phyloP scores from a whole-genome alignment of 2,888 invertebrate genomes.

The Apamea sordens region DNA sequence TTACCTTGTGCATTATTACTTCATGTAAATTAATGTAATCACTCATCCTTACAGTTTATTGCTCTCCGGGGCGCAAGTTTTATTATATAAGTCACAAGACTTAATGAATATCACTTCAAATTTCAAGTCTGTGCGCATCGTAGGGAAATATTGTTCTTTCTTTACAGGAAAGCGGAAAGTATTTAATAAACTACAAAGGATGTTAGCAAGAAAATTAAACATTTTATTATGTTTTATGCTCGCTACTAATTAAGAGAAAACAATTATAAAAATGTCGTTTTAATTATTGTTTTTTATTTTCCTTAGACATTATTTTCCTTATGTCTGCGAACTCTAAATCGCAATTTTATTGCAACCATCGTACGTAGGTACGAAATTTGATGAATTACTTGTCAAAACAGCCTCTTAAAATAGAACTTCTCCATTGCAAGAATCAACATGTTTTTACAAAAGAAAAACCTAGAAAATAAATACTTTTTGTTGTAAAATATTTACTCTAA shows the following conservation, averaged over 20 bases:
- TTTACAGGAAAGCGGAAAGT: neutral
- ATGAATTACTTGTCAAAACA: neutral
- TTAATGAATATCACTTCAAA: constrained; percentile 26
- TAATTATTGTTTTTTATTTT: neutral
- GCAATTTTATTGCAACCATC: neutral
- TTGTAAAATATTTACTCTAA: neutral
- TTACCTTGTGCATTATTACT: constrained; percentile 42
- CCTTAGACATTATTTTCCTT: too few relatives aligned
- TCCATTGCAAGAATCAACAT: neutral
- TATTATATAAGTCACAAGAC: constrained; percentile 40
- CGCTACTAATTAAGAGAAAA: neutral
- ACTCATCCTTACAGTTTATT: constrained; percentile 33
- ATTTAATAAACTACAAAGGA: neutral
- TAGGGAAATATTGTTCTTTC: constrained; percentile 5
- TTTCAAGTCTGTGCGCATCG: neutral
- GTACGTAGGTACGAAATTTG: neutral
- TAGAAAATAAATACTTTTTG: too few relatives aligned
- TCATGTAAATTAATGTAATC: constrained; percentile 60
- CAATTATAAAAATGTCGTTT: neutral
- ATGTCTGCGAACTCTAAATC: neutral
- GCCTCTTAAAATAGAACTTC: neutral
- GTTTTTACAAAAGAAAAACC: neutral
- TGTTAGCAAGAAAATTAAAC: neutral
- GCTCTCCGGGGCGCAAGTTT: constrained; percentile 32
- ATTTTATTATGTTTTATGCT: neutral